phyloP scores from a whole-genome alignment of 1,140 invertebrate species.

The Danaus plexippus region DNA sequence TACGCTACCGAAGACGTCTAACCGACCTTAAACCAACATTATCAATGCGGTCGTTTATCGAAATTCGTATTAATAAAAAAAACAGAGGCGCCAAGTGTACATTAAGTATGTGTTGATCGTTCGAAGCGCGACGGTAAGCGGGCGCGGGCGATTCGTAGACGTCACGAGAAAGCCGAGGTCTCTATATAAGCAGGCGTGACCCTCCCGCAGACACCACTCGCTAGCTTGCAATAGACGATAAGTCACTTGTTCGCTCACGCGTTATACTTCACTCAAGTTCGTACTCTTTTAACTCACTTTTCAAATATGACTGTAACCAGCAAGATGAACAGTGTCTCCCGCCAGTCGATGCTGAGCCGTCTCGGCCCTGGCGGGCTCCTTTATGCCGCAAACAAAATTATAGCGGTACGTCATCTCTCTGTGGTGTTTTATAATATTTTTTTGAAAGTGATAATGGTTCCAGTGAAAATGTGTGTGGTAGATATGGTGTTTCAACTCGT shows the following conservation, averaged over 20 bases:
- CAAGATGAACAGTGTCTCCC: conserved; percentile 69
- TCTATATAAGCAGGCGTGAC: conserved; percentile 55
- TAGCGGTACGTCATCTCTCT: conserved; percentile 61
- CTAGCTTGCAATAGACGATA: conserved; percentile 47
- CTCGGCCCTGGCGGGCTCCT: conserved; percentile 59
- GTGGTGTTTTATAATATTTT: conserved; percentile 34
- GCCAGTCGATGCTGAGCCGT: conserved; percentile 57
- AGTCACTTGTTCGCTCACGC: conserved; percentile 46
- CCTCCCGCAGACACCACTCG: conserved; percentile 58
- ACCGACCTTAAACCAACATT: conserved; percentile 11
- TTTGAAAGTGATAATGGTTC: conserved; percentile 37
- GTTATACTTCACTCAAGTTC: conserved; percentile 40
- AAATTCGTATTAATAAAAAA: conserved; percentile 33
- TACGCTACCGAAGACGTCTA: conserved; percentile 1
- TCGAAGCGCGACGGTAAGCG: conserved; percentile 26
- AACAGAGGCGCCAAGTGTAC: conserved; percentile 43
- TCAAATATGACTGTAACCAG: conserved; percentile 66
- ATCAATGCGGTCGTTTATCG: conserved; percentile 27
- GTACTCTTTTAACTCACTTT: conserved; percentile 40
- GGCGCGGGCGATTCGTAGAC: conserved; percentile 37
- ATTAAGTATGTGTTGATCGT: conserved; percentile 13
- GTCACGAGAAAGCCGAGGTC: conserved; percentile 63
- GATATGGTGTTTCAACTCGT: conserved; percentile 46
- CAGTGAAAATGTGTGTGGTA: conserved; percentile 31
- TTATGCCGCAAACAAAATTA: conserved; percentile 64